Evolutionary conservation across 2,797 vertebrate genomes (phyloP), one percentile per base, ranked within the genome.

Genomic region (Chloroceryle inda): DNA sequence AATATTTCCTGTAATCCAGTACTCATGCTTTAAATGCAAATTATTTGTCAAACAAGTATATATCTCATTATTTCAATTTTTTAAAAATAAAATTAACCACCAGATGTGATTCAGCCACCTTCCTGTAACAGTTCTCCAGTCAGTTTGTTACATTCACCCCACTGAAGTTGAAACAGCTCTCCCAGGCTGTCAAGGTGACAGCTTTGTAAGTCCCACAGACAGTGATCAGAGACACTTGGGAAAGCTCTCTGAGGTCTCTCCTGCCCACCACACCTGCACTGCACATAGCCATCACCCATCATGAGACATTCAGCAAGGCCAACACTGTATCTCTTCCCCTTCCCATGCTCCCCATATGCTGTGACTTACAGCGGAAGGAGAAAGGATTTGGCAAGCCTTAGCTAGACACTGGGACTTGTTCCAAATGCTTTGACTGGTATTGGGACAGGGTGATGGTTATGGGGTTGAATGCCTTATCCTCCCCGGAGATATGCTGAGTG

Each of bases 91-190:
- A 52, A 58, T 47, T 47, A 84, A 56, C 47, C 20, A 93, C 62
- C 56, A 92, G 84, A 94, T 77, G 20, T 61, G 75, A 37, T 85
- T 44, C 58, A 85, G 91, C 55, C 37, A 45, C 26, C 37, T 19
- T 18, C 8, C 52, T 50, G 33, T 79, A 26, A 26, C 24, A 78
- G 52, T 63, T 50, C 35, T 85, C 58, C 85, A 72, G 59, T 24
- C 87, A 63, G 49, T 47, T n/a, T 27, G 79, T 66, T 80, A 58
- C 11, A 47, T 59, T 89, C n/a, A 87, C 31, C 67, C 59, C 27
- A 72, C 74, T 50, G 68, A 92, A 86, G 21, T 71, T 62, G 33
- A 83, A 92, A 91, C 20, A 31, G 85, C 63, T 95, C 68, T 85
- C 22, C 33, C 53, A 76, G 69, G 52, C 47, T 72, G 42, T 29